phyloP scores from a whole-genome alignment of 2,888 invertebrate species.

The Gasteruption jaculator region DNA sequence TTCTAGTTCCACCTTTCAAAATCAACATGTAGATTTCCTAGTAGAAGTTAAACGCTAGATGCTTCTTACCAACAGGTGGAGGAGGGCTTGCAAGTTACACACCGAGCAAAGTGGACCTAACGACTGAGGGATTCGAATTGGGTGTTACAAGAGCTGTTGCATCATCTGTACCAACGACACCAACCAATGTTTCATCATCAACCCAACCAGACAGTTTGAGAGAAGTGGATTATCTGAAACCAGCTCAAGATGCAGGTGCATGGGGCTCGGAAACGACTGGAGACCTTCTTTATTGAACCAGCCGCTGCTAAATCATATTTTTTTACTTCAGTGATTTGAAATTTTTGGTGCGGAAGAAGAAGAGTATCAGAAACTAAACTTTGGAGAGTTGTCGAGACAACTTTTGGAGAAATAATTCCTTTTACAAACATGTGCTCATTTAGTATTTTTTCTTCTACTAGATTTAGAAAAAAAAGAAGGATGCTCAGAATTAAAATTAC shows the following conservation, averaged over 20 bases:
- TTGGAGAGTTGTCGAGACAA: no score
- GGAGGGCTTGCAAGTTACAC: slow-evolving; percentile 71
- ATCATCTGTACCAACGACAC: slow-evolving; percentile 32
- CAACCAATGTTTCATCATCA: slow-evolving; percentile 16
- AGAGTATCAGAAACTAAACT: no score
- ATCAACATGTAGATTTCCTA: no score
- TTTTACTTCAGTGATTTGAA: no score
- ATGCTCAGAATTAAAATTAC: no score
- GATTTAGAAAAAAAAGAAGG: no score
- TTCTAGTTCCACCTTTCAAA: no score
- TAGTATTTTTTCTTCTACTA: no score
- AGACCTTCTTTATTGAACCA: slow-evolving; percentile 52
- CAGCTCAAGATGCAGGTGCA: slow-evolving; percentile 49
- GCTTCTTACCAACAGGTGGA: slow-evolving; percentile 38
- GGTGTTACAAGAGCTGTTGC: slow-evolving; percentile 67
- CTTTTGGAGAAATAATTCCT: no score
- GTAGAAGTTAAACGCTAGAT: slow-evolving; percentile 1
- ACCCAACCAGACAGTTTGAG: slow-evolving; percentile 23
- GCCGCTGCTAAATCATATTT: no score
- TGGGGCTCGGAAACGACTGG: slow-evolving; percentile 53
- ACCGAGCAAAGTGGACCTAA: slow-evolving; percentile 69
- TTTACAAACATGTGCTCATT: no score
- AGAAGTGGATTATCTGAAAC: slow-evolving; percentile 49
- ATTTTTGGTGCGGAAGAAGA: no score
- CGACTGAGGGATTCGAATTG: slow-evolving; percentile 68